These are phyloP conservation scores for Scaptodrosophila latifasciaeformis DNA, from an alignment of 2,888 invertebrate species.

Conservation along the genomic window DNA sequence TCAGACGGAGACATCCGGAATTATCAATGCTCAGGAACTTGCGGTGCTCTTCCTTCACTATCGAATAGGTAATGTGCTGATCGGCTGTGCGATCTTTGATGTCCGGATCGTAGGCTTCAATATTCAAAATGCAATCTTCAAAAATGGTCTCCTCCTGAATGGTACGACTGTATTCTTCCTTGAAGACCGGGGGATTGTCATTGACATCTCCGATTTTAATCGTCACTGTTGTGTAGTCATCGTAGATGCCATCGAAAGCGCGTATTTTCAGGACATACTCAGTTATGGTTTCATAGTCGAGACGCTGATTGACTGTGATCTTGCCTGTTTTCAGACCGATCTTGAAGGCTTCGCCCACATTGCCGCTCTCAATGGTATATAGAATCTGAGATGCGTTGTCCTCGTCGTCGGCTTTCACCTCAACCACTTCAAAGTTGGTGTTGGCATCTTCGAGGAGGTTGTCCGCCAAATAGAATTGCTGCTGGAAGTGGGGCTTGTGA, in stretches of 20 bases:
- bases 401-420: constrained; percentile 90
- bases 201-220: constrained; percentile 93
- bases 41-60: constrained; percentile 83
- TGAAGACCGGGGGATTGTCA: constrained; percentile 92
- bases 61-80: constrained; percentile 86
- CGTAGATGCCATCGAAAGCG: constrained; percentile 89
- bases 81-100: constrained; percentile 84
- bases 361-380: constrained; percentile 92
- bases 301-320: constrained; percentile 84
- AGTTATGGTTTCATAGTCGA: constrained; percentile 91
- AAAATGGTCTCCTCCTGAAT: constrained; percentile 85
- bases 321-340: constrained; percentile 91
- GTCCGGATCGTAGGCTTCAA: constrained; percentile 89
- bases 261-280: constrained; percentile 88
- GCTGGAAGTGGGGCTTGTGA: constrained; percentile 92
- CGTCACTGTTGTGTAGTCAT: constrained; percentile 87
- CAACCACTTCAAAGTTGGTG: constrained; percentile 87
- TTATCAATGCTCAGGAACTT: constrained; percentile 84
- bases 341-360: constrained; percentile 88
- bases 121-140: constrained; percentile 82
- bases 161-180: constrained; percentile 82
- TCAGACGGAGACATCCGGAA: constrained; percentile 81
- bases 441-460: constrained; percentile 89
- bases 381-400: constrained; percentile 91
- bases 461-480: constrained; percentile 83